phyloP scores from a whole-genome alignment of 2,888 invertebrate genomes.

The Cryptus armator region DNA sequence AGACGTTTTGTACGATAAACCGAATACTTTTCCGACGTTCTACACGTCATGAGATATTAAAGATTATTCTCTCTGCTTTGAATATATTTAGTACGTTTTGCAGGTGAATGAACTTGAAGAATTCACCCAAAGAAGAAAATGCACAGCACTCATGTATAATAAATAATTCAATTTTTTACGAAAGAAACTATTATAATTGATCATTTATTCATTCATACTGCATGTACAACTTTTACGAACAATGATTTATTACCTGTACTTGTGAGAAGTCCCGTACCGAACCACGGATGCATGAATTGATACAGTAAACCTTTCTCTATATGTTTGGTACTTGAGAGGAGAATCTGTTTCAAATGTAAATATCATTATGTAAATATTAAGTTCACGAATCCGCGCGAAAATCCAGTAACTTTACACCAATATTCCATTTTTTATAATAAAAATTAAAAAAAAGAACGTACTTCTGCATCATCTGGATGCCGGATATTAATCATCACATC shows the following conservation, averaged over 20 bases:
- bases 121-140: no score
- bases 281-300: slow-evolving; percentile 82
- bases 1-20: no score
- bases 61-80: no score
- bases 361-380: background rate
- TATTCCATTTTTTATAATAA: background rate
- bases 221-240: background rate
- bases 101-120: no score
- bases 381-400: background rate
- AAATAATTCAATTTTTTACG: no score
- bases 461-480: slow-evolving; percentile 72
- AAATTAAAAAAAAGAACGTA: slow-evolving; percentile 27
- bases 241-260: slow-evolving; percentile 76
- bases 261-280: slow-evolving; percentile 80
- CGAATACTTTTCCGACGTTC: no score
- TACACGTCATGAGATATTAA: no score
- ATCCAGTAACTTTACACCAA: background rate
- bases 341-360: slow-evolving; percentile 66
- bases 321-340: slow-evolving; percentile 76
- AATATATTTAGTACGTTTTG: no score
- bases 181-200: no score
- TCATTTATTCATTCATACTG: background rate
- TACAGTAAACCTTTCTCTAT: slow-evolving; percentile 81
- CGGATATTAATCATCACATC: slow-evolving; percentile 65
- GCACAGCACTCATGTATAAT: no score